Conservation (phyloP, 2,797 vertebrate genomes). For the Telmatherina bonti region DNA sequence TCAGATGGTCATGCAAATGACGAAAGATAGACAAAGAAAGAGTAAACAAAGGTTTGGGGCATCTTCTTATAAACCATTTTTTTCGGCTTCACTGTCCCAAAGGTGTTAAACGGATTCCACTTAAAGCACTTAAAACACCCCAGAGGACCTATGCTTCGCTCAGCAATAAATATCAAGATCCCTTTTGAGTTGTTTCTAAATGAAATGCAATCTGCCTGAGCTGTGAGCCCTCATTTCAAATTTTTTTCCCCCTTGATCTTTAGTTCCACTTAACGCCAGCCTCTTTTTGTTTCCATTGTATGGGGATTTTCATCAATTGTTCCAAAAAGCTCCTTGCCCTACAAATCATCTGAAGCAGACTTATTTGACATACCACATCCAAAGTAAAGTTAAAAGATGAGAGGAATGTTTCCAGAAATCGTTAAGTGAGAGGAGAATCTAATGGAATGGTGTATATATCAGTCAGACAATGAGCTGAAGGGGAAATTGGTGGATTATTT, state of each 20-base stretch:
- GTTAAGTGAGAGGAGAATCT: constrained; percentile 29
- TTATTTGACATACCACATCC: constrained; percentile 51
- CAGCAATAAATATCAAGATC: constrained; percentile 75
- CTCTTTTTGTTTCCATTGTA: constrained; percentile 68
- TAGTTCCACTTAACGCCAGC: constrained; percentile 59
- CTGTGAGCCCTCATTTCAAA: constrained; percentile 65
- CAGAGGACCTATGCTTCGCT: constrained; percentile 55
- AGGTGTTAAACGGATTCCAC: constrained; percentile 68
- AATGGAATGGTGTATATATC: constrained; percentile 45
- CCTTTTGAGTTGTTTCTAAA: constrained; percentile 76
- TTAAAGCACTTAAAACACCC: constrained; percentile 75
- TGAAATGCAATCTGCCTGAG: constrained; percentile 77
- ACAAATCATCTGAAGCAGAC: constrained; percentile 55
- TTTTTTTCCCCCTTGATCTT: constrained; percentile 43
- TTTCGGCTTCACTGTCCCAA: constrained; percentile 48
- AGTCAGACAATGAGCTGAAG: constrained; percentile 49
- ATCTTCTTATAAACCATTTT: constrained; percentile 54
- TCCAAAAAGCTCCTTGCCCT: constrained; percentile 38
- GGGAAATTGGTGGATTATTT: constrained; percentile 31
- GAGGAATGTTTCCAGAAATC: constrained; percentile 42
- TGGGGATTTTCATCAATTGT: constrained; percentile 64
- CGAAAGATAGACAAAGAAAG: constrained; percentile 8
- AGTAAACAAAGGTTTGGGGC: constrained; percentile 49
- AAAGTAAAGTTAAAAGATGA: constrained; percentile 49
- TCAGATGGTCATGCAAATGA: constrained; percentile 38